Percentiles rank a stretch among this genome's conserved stretches.
Evolutionary conservation across 1,140 invertebrate genomes (phyloP).

Genomic region (Zaprionus nigranus): DNA sequence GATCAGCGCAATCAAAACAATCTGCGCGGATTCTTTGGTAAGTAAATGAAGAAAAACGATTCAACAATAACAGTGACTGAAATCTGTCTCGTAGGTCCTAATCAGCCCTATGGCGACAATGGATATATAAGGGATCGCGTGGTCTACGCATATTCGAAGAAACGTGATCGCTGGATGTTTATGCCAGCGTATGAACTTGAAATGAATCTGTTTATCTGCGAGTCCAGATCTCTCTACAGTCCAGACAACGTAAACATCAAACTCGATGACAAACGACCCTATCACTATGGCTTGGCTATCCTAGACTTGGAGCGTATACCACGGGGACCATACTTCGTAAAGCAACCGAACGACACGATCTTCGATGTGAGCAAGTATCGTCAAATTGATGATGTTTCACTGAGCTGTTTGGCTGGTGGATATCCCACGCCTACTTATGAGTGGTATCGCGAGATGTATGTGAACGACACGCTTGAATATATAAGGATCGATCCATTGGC

Average conservation of each 20-base stretch:
- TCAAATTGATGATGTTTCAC: conserved; percentile 89
- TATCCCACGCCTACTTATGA: conserved; percentile 95
- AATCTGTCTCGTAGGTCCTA: conserved; percentile 46
- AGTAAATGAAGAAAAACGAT: neutral
- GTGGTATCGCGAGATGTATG: conserved; percentile 96
- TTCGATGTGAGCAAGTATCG: conserved; percentile 92
- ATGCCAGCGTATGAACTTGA: conserved; percentile 91
- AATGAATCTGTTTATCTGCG: conserved; percentile 93
- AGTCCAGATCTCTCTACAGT: conserved; percentile 90
- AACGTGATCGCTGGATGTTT: conserved; percentile 92
- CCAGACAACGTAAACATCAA: conserved; percentile 85
- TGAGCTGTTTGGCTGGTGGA: conserved; percentile 94
- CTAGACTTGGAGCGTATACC: conserved; percentile 92
- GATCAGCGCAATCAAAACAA: conserved; percentile 79
- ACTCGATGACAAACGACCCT: conserved; percentile 90
- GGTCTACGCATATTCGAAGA: conserved; percentile 89
- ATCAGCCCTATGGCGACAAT: conserved; percentile 73
- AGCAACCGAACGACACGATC: conserved; percentile 92
- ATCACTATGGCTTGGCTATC: conserved; percentile 92
- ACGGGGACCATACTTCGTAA: conserved; percentile 94
- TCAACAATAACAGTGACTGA: neutral
- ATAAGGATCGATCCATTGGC: conserved; percentile 91
- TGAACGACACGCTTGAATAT: conserved; percentile 90
- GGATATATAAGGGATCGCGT: conserved; percentile 85
- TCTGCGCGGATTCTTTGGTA: conserved; percentile 73